phyloP scores from a whole-genome alignment of 2,888 invertebrate species.

The Limnephilus auricula region DNA sequence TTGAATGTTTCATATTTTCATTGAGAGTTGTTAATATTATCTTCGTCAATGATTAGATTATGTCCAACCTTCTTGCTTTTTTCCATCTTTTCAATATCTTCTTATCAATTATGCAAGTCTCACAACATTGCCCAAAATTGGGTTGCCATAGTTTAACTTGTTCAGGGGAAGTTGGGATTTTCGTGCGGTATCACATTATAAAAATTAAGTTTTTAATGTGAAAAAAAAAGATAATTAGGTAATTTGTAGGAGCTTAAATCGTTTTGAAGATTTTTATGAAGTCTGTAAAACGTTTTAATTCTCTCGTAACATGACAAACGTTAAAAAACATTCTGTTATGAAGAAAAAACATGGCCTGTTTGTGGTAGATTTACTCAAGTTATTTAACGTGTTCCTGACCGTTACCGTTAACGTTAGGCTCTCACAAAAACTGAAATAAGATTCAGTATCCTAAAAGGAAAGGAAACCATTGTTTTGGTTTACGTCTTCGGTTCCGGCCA shows the following conservation, averaged over 20 bases:
- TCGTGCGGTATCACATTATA: too few relatives aligned
- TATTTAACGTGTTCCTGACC: constrained; percentile 17
- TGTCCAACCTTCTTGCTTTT: neutral
- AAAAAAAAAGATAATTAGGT: neutral
- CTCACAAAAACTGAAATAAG: constrained; percentile 38
- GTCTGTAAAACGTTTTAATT: neutral
- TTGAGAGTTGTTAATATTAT: too few relatives aligned
- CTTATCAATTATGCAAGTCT: rapidly evolving
- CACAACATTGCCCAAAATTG: neutral
- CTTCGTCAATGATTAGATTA: neutral
- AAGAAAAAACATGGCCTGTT: neutral
- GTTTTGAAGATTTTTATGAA: neutral
- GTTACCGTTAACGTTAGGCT: constrained; percentile 17
- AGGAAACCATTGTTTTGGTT: constrained; percentile 40
- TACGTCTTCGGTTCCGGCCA: neutral
- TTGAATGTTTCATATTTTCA: too few relatives aligned
- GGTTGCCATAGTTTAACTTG: neutral
- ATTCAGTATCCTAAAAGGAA: constrained; percentile 5
- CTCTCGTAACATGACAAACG: neutral
- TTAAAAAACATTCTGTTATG: neutral
- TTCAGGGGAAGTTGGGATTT: neutral
- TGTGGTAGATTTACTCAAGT: neutral
- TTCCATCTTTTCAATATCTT: neutral
- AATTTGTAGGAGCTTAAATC: neutral
- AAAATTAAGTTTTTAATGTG: neutral